A percentile compares a stretch with the other conserved stretches of the same genome.
phyloP scores from a whole-genome alignment of 2,888 invertebrate genomes.

The Brachyopa scutellaris region DNA sequence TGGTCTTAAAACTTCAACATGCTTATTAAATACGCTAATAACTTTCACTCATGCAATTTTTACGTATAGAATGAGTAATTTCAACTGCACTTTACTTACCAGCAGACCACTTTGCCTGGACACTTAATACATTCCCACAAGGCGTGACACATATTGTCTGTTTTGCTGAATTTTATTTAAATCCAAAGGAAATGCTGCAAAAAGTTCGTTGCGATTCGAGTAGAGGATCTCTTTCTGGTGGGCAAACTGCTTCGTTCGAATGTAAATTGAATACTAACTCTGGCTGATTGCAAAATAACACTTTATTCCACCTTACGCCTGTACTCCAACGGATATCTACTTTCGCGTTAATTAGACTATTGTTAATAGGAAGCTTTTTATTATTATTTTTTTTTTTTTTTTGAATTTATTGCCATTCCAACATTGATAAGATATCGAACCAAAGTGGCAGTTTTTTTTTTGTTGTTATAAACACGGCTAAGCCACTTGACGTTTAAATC shows the following conservation, averaged over 20 bases:
- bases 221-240: neutral
- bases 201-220: neutral
- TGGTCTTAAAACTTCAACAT: too few species aligned
- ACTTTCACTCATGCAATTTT: too few species aligned
- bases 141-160: constrained; percentile 77
- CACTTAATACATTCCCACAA: constrained; percentile 79
- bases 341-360: constrained; percentile 24
- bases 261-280: constrained; percentile 47
- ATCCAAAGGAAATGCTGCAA: neutral
- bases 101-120: constrained; percentile 79
- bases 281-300: constrained; percentile 17
- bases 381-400: constrained; percentile 2
- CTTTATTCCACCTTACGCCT: constrained; percentile 21
- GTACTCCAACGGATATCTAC: neutral
- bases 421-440: constrained; percentile 43
- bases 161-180: neutral
- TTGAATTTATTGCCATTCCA: neutral
- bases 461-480: constrained; percentile 1
- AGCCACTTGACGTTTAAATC: neutral
- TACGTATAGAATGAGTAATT: neutral
- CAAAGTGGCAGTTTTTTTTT: neutral
- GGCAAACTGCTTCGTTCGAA: constrained; percentile 43
- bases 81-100: constrained; percentile 75
- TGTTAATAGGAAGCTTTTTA: constrained; percentile 25
- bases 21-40: too few species aligned